phyloP scores from a whole-genome alignment of 2,797 vertebrate species.

The Etheostoma perlongum region DNA sequence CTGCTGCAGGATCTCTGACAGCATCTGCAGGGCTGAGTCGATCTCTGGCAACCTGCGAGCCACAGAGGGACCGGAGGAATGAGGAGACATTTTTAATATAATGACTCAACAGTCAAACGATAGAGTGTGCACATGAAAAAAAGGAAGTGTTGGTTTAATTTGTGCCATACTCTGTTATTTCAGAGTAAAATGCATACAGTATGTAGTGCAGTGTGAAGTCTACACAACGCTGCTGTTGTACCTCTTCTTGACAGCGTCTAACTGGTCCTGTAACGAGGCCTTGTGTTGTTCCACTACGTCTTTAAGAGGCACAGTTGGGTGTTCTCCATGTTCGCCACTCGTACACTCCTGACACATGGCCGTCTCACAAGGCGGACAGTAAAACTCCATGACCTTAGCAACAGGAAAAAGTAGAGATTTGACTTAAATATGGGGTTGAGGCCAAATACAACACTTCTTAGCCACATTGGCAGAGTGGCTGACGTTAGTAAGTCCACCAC shows the following conservation, averaged over 20 bases:
- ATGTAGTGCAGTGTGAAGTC: background rate
- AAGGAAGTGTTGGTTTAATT: background rate
- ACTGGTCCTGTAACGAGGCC: slow-evolving; percentile 92
- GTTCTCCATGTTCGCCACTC: slow-evolving; percentile 93
- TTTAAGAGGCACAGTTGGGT: slow-evolving; percentile 94
- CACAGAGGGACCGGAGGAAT: background rate
- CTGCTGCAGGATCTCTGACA: slow-evolving; percentile 97
- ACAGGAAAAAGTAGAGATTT: slow-evolving; percentile 1
- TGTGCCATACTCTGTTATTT: background rate
- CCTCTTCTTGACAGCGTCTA: slow-evolving; percentile 95
- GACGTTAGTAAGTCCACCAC: background rate
- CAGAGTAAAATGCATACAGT: background rate
- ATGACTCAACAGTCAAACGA: slow-evolving; percentile 8
- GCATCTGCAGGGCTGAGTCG: slow-evolving; percentile 91
- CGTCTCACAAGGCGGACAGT: slow-evolving; percentile 97
- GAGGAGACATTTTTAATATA: background rate
- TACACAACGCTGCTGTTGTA: slow-evolving; percentile 50
- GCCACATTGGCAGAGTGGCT: background rate
- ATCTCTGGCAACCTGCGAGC: slow-evolving; percentile 93
- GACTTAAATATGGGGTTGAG: background rate
- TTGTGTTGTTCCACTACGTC: slow-evolving; percentile 98
- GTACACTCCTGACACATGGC: slow-evolving; percentile 98
- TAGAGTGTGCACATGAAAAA: background rate
- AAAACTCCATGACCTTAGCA: slow-evolving; percentile 95
- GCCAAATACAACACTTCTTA: background rate